Conservation (phyloP, 1,140 invertebrate genomes). For the Trypoxylus dichotomus region DNA sequence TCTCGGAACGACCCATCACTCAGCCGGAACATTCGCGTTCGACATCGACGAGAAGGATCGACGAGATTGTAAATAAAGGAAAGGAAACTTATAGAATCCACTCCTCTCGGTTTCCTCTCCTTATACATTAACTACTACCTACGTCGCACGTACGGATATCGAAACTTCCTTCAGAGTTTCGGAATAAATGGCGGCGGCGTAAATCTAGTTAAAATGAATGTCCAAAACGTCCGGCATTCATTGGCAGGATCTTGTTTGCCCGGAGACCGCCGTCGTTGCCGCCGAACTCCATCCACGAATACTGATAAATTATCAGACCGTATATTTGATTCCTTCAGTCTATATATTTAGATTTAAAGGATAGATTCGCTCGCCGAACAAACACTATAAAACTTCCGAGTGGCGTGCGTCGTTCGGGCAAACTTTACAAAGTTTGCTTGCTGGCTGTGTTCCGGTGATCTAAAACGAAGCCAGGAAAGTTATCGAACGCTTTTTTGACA, state of each 20-base stretch:
- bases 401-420: background rate
- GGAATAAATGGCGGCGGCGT: slow-evolving; percentile 1
- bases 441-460: no score
- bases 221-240: slow-evolving; percentile 15
- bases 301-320: slow-evolving; percentile 21
- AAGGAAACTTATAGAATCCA: background rate
- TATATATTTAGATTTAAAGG: slow-evolving; percentile 29
- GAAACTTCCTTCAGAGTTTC: background rate
- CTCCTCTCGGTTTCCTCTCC: background rate
- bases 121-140: background rate
- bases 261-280: background rate
- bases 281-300: background rate
- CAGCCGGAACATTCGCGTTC: background rate
- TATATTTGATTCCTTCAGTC: slow-evolving; percentile 1
- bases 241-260: slow-evolving; percentile 22
- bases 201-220: slow-evolving; percentile 23
- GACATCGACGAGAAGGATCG: background rate
- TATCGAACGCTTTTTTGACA: no score
- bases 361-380: slow-evolving; percentile 20
- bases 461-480: no score
- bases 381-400: slow-evolving; percentile 26
- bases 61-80: background rate
- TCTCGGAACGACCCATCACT: background rate
- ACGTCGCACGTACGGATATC: background rate
- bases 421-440: no score